Base-by-base conservation (phyloP, 2,113 vertebrate species). In the Neomonachus schauinslandi region DNA sequence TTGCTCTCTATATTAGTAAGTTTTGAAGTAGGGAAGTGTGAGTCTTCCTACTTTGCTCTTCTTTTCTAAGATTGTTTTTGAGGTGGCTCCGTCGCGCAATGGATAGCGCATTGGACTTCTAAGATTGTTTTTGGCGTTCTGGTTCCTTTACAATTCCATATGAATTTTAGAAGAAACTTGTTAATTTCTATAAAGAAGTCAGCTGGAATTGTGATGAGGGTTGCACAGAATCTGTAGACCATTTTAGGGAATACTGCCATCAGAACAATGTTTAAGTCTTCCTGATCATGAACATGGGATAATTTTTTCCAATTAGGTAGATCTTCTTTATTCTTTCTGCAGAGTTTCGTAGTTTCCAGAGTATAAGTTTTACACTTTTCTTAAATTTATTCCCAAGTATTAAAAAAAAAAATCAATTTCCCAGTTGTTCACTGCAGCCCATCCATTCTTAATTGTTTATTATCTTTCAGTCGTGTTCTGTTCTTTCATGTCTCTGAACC, bases 1-100 rank as follows among this genome's bases (percentile, higher is more conserved):
- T 80, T 95, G 31, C 28, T 92, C 67, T 65, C 5, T 67, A 46
- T 46, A 46, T 46, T 46, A 74, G 61, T 84, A 84, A 91, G 16
- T n/a, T 94, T 84, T 95, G 49, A 94, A 97, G 67, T 33, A 5
- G 15, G 33, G 28, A 95, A 82, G 18, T 36, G 49, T 57, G 42
- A 53, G 15, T 95, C 93, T 8, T n/a, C 19, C 71, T 77, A 67
- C 19, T 49, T 93, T 69, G 19, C 39, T 95, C 12, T 92, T 96
- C 16, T 84, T 89, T 69, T 72, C 28, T 93, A 81, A 81, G 28
- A 28, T 81, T 49, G 13, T n/a, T 36, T 87, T 88, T 63, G 26
- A n/a, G n/a, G n/a, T n/a, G n/a, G n/a, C n/a, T n/a, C n/a, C n/a
- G n/a, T n/a, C n/a, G n/a, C n/a, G n/a, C n/a, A n/a, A n/a, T n/a